phyloP scores from a whole-genome alignment of 2,797 vertebrate genomes.

The Gallirallus australis region DNA sequence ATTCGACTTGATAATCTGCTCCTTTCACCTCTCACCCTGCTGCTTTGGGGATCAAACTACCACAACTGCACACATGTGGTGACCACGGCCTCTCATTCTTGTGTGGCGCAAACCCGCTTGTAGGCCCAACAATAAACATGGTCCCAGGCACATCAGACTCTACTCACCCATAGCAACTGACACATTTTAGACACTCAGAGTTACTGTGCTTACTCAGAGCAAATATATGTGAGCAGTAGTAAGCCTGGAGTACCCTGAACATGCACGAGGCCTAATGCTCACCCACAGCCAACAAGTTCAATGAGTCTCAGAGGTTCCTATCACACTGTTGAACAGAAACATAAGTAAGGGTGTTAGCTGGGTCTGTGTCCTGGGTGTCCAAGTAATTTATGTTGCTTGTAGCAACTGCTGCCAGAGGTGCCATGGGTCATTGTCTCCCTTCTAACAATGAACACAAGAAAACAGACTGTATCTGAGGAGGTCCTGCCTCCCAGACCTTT shows the following conservation, averaged over 20 bases:
- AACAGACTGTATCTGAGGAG: neutral
- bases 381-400: neutral
- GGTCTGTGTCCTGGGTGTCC: neutral
- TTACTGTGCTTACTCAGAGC: neutral
- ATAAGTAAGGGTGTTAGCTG: neutral
- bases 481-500: neutral
- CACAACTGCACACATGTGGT: neutral
- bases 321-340: neutral
- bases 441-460: neutral
- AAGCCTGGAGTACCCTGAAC: neutral
- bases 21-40: neutral
- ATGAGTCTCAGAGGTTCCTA: neutral
- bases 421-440: neutral
- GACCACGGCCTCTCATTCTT: neutral
- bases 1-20: neutral
- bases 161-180: neutral
- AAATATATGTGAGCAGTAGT: neutral
- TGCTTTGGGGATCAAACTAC: neutral
- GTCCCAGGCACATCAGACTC: neutral
- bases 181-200: neutral
- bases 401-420: neutral
- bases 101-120: neutral
- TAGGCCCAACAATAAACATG: fast-evolving
- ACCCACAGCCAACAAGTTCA: neutral
- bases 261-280: neutral